These are phyloP conservation scores for Rhadinocentrus ornatus DNA, from an alignment of 2,797 vertebrate genomes.

Conservation along the genomic window DNA sequence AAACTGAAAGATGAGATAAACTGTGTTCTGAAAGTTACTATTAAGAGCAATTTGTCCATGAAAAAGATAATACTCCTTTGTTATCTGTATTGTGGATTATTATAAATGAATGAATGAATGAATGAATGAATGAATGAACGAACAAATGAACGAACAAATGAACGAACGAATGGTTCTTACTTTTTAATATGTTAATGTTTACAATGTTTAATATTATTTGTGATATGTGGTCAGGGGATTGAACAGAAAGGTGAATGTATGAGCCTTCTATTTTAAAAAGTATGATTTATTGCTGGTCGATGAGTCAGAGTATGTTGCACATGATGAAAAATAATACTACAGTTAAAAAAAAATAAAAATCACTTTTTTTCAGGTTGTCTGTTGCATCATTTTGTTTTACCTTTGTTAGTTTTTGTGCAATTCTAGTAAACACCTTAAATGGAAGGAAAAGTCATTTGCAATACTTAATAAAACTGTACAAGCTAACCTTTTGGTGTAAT, in stretches of 20 bases:
- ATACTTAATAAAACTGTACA: neutral
- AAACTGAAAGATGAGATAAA: conserved; percentile 20
- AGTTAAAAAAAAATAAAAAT: conserved; percentile 12
- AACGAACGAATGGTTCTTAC: no score
- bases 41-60: conserved; percentile 2
- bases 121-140: neutral
- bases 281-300: conserved; percentile 71
- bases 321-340: conserved; percentile 14
- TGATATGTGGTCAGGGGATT: conserved; percentile 9
- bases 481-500: neutral
- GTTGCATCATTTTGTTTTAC: neutral
- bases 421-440: neutral
- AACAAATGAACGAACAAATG: no score
- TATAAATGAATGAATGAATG: neutral
- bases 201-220: conserved; percentile 43
- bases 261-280: conserved; percentile 25
- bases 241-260: conserved; percentile 2
- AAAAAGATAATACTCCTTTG: conserved; percentile 2
- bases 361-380: neutral
- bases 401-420: neutral
- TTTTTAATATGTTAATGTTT: conserved; percentile 22
- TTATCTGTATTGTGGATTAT: conserved; percentile 10
- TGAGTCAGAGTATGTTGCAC: conserved; percentile 47
- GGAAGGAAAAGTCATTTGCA: neutral
- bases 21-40: neutral